These are phyloP conservation scores for Azemiops feae DNA, from an alignment of 2,113 vertebrate genomes.

Conservation along the genomic window DNA sequence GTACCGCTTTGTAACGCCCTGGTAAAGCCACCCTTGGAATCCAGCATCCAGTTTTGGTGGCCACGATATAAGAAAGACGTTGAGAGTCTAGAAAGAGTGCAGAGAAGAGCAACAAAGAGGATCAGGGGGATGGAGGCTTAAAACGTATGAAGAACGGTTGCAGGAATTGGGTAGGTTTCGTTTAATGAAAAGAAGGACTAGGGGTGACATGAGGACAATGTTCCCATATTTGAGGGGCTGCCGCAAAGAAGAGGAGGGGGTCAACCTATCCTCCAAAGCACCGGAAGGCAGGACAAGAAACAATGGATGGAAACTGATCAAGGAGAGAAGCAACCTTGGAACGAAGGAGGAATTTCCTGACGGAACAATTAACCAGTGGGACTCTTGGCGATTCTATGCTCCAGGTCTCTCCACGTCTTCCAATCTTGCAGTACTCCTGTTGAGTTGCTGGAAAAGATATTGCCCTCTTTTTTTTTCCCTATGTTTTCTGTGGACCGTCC, in stretches of 20 bases:
- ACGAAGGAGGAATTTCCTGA: background rate
- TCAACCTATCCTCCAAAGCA: background rate
- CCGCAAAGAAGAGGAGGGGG: rapidly evolving
- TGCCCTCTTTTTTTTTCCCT: background rate
- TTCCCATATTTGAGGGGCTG: background rate
- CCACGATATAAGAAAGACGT: background rate
- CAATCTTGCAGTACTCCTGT: background rate
- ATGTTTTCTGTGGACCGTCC: background rate
- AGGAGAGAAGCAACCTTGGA: background rate
- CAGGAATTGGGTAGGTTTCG: background rate
- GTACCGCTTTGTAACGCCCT: background rate
- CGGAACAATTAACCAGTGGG: background rate
- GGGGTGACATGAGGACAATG: background rate
- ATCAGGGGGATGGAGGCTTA: background rate
- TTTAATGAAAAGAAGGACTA: background rate
- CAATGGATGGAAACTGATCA: background rate
- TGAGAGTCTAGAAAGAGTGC: background rate
- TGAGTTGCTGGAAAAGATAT: background rate
- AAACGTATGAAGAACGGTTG: background rate
- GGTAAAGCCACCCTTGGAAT: background rate
- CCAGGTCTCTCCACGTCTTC: background rate
- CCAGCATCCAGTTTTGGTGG: background rate
- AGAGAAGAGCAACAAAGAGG: background rate
- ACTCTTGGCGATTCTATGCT: background rate
- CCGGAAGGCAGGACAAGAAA: background rate